These are phyloP conservation scores for Acheta domesticus DNA, from an alignment of 2,888 invertebrate species.

Conservation along the genomic window DNA sequence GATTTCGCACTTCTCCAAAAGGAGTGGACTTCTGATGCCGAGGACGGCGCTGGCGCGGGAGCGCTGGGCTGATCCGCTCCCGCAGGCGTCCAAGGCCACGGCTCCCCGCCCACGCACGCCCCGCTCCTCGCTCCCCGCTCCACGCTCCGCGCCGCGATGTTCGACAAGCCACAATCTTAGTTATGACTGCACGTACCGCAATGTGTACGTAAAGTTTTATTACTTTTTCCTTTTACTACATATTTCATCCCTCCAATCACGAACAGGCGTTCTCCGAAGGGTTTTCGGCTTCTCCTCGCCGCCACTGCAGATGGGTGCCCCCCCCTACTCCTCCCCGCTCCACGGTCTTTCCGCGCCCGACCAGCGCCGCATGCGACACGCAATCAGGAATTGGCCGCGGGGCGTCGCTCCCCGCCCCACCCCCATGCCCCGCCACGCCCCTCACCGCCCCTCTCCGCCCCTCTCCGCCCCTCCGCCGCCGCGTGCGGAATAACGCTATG, in stretches of 20 bases:
- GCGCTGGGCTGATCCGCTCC: too few relatives aligned
- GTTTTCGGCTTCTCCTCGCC: not conserved
- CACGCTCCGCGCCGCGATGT: not conserved
- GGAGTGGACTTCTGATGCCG: too few relatives aligned
- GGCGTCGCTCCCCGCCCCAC: not conserved
- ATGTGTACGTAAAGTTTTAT: slow-evolving; percentile 18
- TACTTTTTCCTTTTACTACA: slow-evolving; percentile 11
- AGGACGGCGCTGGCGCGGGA: too few relatives aligned
- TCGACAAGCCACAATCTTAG: not conserved
- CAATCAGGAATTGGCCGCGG: not conserved
- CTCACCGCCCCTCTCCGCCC: not conserved
- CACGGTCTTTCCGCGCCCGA: not conserved
- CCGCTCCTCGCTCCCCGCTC: not conserved
- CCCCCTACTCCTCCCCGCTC: not conserved
- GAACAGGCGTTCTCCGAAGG: not conserved
- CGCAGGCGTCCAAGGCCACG: too few relatives aligned
- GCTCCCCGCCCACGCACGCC: too few relatives aligned
- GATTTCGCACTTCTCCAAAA: too few relatives aligned
- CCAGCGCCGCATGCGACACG: not conserved
- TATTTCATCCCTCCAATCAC: not conserved
- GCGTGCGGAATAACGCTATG: not conserved
- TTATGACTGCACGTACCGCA: not conserved
- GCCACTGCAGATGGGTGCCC: not conserved
- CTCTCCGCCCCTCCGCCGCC: not conserved
- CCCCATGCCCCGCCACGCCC: not conserved